Evolutionary conservation across 2,797 vertebrate species (phyloP).

Genomic region (Sebastes matsubarae): DNA sequence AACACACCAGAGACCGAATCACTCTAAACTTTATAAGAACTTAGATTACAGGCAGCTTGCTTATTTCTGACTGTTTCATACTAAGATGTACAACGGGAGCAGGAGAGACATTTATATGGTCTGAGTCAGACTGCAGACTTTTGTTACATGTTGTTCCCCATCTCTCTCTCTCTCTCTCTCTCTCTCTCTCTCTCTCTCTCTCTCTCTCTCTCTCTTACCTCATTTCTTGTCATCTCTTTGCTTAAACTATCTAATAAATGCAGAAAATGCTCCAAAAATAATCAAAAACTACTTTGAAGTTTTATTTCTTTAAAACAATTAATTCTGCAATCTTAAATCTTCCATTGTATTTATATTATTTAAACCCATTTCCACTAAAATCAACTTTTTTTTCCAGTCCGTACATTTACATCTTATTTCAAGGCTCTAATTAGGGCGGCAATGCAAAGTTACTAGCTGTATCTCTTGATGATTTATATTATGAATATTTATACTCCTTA

Average conservation of each 20-base stretch:
- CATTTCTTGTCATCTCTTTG: neutral
- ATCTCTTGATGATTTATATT: neutral
- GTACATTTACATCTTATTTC: neutral
- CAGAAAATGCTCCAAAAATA: neutral
- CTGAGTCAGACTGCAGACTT: neutral
- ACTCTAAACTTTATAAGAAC: neutral
- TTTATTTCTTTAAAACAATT: neutral
- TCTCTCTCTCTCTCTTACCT: neutral
- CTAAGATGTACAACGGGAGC: neutral
- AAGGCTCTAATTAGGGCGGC: neutral
- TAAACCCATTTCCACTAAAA: neutral
- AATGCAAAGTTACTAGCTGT: neutral
- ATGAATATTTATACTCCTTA: neutral
- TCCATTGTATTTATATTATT: neutral
- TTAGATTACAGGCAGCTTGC: neutral
- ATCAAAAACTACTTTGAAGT: neutral
- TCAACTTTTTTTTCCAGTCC: neutral
- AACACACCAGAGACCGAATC: neutral
- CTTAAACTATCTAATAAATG: neutral
- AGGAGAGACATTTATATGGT: neutral
- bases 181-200: neutral
- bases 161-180: neutral
- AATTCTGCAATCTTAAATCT: neutral
- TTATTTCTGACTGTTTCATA: neutral
- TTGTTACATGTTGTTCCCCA: neutral